These are phyloP conservation scores for Mesitornis unicolor DNA, from an alignment of 2,113 vertebrate genomes.

Conservation along the genomic window DNA sequence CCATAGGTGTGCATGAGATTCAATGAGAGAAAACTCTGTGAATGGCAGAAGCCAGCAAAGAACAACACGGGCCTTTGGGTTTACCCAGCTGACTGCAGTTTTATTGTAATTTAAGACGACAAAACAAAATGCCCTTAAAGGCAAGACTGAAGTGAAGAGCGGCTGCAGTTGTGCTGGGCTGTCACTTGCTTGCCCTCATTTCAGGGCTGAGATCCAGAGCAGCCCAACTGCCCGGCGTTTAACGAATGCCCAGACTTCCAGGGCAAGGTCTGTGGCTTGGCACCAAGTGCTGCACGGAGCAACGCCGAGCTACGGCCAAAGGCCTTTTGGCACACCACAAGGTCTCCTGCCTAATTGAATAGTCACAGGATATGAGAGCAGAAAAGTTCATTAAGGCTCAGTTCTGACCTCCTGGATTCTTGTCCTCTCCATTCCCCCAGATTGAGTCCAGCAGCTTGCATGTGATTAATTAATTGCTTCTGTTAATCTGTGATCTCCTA, in stretches of 20 bases:
- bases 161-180: conserved; percentile 14
- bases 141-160: conserved; percentile 13
- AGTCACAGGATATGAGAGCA: conserved; percentile 17
- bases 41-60: neutral
- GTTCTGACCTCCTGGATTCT: neutral
- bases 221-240: neutral
- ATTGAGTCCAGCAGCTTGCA: neutral
- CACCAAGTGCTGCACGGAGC: neutral
- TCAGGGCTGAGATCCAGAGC: conserved; percentile 45
- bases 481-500: neutral
- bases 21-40: neutral
- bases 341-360: conserved; percentile 39
- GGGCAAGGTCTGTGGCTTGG: conserved; percentile 37
- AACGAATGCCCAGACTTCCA: neutral
- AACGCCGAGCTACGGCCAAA: fast-evolving
- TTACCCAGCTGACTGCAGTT: neutral
- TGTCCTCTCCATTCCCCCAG: neutral
- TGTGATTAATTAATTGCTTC: conserved; percentile 18
- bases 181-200: conserved; percentile 36
- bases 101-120: conserved; percentile 35
- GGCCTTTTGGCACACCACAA: neutral
- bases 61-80: neutral
- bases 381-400: neutral
- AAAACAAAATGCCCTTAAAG: conserved; percentile 51
- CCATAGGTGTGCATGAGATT: neutral